Conservation (phyloP, 2,113 vertebrate genomes). For the Poeciliopsis turrubarensis region DNA sequence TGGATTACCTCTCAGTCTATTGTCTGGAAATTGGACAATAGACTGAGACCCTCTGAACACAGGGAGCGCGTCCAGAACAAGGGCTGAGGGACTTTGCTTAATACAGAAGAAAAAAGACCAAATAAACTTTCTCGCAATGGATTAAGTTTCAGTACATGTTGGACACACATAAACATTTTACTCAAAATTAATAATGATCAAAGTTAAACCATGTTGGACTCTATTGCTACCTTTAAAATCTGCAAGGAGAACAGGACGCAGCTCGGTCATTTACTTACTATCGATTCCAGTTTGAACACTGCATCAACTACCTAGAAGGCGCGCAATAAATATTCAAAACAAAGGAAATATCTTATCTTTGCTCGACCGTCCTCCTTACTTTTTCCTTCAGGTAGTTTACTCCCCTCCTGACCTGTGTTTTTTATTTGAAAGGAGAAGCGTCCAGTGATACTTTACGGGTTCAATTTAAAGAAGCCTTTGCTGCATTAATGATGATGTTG, state of each 20-base stretch:
- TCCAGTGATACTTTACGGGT: slow-evolving; percentile 60
- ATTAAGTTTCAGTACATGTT: background rate
- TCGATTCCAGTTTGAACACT: background rate
- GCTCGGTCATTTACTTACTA: background rate
- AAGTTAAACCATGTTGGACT: background rate
- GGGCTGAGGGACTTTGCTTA: no score
- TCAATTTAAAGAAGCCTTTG: slow-evolving; percentile 65
- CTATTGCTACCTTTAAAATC: background rate
- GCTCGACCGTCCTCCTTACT: background rate
- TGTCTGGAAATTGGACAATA: background rate
- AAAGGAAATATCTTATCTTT: background rate
- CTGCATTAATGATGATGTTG: slow-evolving; percentile 73
- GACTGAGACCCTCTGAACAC: no score
- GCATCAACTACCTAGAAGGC: background rate
- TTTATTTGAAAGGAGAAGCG: slow-evolving; percentile 19
- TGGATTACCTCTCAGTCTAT: no score
- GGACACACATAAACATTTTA: background rate
- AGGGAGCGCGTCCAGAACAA: no score
- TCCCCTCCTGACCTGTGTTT: background rate
- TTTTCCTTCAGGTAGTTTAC: slow-evolving; percentile 12
- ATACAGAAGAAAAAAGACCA: no score
- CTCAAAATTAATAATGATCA: background rate
- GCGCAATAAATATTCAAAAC: background rate
- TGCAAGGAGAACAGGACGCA: background rate
- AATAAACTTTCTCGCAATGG: background rate